These are phyloP conservation scores for Heliconius eleuchia DNA, from an alignment of 1,140 invertebrate genomes.

Conservation along the genomic window DNA sequence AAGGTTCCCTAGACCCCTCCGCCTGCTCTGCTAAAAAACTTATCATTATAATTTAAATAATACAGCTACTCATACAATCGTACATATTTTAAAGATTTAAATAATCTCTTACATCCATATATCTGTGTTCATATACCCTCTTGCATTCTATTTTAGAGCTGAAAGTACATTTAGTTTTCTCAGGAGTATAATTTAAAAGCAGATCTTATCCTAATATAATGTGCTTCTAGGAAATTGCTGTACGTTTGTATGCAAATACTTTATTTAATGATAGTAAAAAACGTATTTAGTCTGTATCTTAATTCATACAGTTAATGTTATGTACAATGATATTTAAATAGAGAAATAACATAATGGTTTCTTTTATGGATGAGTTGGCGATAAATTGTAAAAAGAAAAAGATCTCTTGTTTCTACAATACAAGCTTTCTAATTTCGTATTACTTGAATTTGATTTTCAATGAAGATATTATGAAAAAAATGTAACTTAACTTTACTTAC, in stretches of 20 bases:
- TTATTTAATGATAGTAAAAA: conserved; percentile 33
- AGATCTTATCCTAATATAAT: conserved; percentile 43
- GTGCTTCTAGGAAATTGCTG: conserved; percentile 44
- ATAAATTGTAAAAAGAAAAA: too few relatives aligned
- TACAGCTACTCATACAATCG: too few relatives aligned
- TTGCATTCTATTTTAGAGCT: conserved; percentile 10
- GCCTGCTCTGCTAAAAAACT: too few relatives aligned
- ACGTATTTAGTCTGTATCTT: conserved; percentile 1
- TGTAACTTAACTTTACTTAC: too few relatives aligned
- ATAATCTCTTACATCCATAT: not conserved
- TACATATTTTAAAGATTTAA: too few relatives aligned
- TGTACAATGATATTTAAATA: not conserved
- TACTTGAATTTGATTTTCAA: too few relatives aligned
- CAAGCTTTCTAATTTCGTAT: too few relatives aligned
- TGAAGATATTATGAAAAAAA: too few relatives aligned
- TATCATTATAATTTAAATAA: too few relatives aligned
- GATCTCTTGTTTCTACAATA: too few relatives aligned
- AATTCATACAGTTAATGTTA: not conserved
- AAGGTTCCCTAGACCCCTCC: too few relatives aligned
- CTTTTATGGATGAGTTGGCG: too few relatives aligned
- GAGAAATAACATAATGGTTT: not conserved
- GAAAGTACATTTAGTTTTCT: conserved; percentile 32
- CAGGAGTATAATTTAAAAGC: conserved; percentile 42
- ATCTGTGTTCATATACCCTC: conserved; percentile 13
- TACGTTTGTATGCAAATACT: conserved; percentile 41